These are phyloP conservation scores for Clistopyga incitator DNA, from an alignment of 2,888 invertebrate genomes.

Conservation along the genomic window DNA sequence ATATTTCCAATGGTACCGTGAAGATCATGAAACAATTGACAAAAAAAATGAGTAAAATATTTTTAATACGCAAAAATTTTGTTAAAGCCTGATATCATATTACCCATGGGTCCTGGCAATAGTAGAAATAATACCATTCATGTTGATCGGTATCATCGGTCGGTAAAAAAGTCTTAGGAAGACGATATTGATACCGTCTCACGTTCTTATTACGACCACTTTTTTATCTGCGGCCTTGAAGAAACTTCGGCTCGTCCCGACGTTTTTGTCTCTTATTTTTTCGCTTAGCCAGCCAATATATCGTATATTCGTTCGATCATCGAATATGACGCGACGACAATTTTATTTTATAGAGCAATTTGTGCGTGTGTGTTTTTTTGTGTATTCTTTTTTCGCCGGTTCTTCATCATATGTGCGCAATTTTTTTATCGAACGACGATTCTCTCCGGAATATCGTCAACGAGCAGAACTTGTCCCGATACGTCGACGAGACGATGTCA, in stretches of 20 bases:
- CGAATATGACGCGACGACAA: not conserved
- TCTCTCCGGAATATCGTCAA: conserved; percentile 22
- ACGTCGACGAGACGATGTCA: conserved; percentile 19
- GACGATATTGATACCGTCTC: not conserved
- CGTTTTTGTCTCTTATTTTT: conserved; percentile 9
- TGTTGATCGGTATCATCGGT: not conserved
- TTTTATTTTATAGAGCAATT: conserved; percentile 33
- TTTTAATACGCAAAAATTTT: too few species aligned
- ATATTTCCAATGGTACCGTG: too few species aligned
- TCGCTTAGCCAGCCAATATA: conserved; percentile 29
- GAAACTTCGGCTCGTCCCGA: not conserved
- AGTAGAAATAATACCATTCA: not conserved
- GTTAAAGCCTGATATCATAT: too few species aligned
- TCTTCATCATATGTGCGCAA: conserved; percentile 12
- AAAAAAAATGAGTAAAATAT: too few species aligned
- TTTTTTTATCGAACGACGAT: conserved; percentile 31
- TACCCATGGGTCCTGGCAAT: too few species aligned
- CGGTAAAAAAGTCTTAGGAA: not conserved
- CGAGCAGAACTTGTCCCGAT: not conserved
- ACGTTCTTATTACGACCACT: not conserved
- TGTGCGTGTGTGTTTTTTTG: not conserved
- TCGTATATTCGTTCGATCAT: conserved; percentile 21
- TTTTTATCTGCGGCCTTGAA: not conserved
- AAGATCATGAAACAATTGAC: too few species aligned
- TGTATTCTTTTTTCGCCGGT: conserved; percentile 4